Percentiles rank a stretch among this genome's conserved stretches.
phyloP scores from a whole-genome alignment of 2,113 vertebrate species.

The Ochotona curzoniae region DNA sequence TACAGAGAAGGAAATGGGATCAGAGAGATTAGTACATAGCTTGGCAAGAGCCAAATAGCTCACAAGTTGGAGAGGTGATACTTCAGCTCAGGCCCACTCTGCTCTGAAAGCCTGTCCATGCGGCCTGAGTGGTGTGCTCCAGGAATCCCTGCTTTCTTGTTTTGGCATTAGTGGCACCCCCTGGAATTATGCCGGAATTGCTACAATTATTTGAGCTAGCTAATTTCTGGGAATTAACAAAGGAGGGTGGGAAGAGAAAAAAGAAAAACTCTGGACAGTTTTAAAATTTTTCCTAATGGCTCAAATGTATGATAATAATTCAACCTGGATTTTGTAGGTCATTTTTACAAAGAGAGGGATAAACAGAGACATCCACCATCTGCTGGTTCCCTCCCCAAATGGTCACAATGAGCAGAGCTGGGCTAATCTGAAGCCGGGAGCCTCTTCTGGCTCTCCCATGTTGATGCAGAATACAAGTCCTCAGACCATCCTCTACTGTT shows the following conservation, averaged over 20 bases:
- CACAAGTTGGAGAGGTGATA: constrained; percentile 13
- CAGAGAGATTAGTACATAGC: constrained; percentile 25
- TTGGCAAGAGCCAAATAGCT: background rate
- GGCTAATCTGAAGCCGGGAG: too few species aligned
- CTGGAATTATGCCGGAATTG: background rate
- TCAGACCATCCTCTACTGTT: too few species aligned
- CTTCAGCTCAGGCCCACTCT: background rate
- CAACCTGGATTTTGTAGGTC: background rate
- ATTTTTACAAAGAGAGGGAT: too few species aligned
- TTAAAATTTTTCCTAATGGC: background rate
- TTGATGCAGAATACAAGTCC: too few species aligned
- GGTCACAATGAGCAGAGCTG: too few species aligned
- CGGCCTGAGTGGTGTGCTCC: background rate
- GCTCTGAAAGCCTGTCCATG: background rate
- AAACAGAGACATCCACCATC: too few species aligned
- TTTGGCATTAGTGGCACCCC: background rate
- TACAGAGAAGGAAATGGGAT: constrained; percentile 47
- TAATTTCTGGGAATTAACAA: background rate
- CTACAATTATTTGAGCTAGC: background rate
- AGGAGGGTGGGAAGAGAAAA: background rate
- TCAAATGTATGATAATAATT: background rate
- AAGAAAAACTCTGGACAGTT: background rate
- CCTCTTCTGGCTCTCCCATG: too few species aligned
- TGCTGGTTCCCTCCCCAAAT: too few species aligned
- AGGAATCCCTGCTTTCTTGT: background rate